Evolutionary conservation across 2,888 invertebrate species (phyloP).

Genomic region (Watsonalla cultraria): DNA sequence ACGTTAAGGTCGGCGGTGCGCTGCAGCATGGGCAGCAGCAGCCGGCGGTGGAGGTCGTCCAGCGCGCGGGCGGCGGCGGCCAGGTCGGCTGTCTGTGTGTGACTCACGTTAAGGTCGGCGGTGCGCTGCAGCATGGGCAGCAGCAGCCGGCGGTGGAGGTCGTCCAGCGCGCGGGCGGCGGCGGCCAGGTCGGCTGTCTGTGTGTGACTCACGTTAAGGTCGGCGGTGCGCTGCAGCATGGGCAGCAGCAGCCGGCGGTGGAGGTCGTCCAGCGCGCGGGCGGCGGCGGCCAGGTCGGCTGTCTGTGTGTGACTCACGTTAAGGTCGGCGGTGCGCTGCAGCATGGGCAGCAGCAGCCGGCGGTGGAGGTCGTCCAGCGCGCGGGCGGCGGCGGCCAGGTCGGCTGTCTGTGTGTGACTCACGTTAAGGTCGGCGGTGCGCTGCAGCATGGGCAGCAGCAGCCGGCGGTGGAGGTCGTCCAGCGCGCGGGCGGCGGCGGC

Average conservation of each 20-base stretch:
- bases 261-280: slow-evolving; percentile 2
- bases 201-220: no score
- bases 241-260: not conserved
- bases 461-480: slow-evolving; percentile 6
- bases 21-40: no score
- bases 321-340: slow-evolving; percentile 72
- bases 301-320: slow-evolving; percentile 54
- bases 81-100: slow-evolving; percentile 8
- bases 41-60: slow-evolving; percentile 6
- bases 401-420: no score
- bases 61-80: no score
- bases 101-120: slow-evolving; percentile 70
- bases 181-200: slow-evolving; percentile 63
- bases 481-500: no score
- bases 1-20: no score
- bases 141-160: slow-evolving; percentile 80
- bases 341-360: slow-evolving; percentile 81
- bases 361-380: slow-evolving; percentile 80
- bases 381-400: slow-evolving; percentile 40
- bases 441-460: no score
- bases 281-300: no score
- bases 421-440: no score
- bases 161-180: slow-evolving; percentile 74
- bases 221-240: no score
- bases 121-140: slow-evolving; percentile 80